Percentiles rank a stretch among this genome's conserved stretches.
Evolutionary conservation across 2,888 invertebrate species (phyloP).

Genomic region (Gandaritis pyraliata): DNA sequence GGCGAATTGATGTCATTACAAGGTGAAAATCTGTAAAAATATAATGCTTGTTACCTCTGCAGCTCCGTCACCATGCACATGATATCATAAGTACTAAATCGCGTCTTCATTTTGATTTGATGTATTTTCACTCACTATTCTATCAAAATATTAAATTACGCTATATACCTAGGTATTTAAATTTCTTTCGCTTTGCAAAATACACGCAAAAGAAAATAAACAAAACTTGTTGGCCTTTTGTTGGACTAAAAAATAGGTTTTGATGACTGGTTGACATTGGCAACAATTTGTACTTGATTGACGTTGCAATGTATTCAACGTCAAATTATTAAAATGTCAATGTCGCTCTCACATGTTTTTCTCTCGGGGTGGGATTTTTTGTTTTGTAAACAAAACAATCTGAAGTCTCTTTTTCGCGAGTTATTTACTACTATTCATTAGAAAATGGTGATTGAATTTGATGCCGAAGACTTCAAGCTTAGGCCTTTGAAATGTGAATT

Average conservation of each 20-base stretch:
- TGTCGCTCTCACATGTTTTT: neutral
- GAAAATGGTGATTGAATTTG: slow-evolving; percentile 56
- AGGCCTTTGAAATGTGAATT: slow-evolving; percentile 87
- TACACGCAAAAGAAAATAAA: too few relatives aligned
- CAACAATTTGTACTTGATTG: too few relatives aligned
- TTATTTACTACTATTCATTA: neutral
- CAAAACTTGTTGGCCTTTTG: too few relatives aligned
- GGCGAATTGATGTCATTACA: too few relatives aligned
- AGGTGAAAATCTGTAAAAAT: slow-evolving; percentile 80
- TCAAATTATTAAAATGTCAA: slow-evolving; percentile 7
- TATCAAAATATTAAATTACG: too few relatives aligned
- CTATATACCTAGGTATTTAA: too few relatives aligned
- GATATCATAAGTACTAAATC: slow-evolving; percentile 97
- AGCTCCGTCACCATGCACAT: slow-evolving; percentile 94
- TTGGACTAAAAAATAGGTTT: too few relatives aligned
- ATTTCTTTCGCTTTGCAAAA: too few relatives aligned
- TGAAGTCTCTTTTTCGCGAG: neutral
- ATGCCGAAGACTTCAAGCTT: slow-evolving; percentile 65
- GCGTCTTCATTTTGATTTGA: slow-evolving; percentile 91
- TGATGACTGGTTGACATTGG: too few relatives aligned
- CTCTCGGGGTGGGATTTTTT: too few relatives aligned
- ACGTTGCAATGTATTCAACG: too few relatives aligned
- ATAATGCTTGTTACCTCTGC: slow-evolving; percentile 85
- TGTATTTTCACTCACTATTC: slow-evolving; percentile 18
- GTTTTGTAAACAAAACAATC: neutral